Evolutionary conservation across 2,888 invertebrate species (phyloP), one percentile per base, ranked within the genome.

Genomic region (Brachylomia viminalis): DNA sequence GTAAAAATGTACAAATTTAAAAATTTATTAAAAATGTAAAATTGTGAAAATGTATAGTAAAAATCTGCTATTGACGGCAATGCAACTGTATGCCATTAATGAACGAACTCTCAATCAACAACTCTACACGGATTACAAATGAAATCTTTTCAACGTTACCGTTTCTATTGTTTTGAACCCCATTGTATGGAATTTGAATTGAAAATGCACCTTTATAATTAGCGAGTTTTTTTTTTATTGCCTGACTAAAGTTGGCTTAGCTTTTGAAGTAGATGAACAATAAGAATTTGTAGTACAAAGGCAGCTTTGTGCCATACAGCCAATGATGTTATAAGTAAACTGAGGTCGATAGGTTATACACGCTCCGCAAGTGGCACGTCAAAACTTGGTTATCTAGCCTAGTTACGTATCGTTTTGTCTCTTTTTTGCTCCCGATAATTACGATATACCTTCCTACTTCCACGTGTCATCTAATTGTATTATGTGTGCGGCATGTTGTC

Each of bases 171-270:
- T 80, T 47, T 47, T 20, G 0, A 42, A 15, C 30, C n/a, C 72
- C 42, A 30, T 80, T 77, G 77, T 77, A 6, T 8, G 30, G 20
- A n/a, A 38, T 42, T 80, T 80, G 62, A 77, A 77, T 80, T 80
- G 30, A 47, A 52, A 38, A 62, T 54, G 54, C 38, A 42, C 61
- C 54, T 38, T 80, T 47, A 1, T 15, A 45, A 72, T 38, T 61
- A 33, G 1, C 3, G 38, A 54, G 13, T 17, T 30, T n/a, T 33
- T 52, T 58, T 80, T 74, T 33, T 74, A 80, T 74, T 77, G 80
- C 80, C 8, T 8, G 11, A 47, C 15, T 54, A 45, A 54, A 80
- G 61, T 77, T 74, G 42, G 61, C 38, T 47, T 74, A 54, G 61
- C 47, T 47, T 80, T 74, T 62, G 74, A 17, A 80, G 20, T 38